phyloP scores from a whole-genome alignment of 2,113 vertebrate genomes.

The Seriola quinqueradiata region DNA sequence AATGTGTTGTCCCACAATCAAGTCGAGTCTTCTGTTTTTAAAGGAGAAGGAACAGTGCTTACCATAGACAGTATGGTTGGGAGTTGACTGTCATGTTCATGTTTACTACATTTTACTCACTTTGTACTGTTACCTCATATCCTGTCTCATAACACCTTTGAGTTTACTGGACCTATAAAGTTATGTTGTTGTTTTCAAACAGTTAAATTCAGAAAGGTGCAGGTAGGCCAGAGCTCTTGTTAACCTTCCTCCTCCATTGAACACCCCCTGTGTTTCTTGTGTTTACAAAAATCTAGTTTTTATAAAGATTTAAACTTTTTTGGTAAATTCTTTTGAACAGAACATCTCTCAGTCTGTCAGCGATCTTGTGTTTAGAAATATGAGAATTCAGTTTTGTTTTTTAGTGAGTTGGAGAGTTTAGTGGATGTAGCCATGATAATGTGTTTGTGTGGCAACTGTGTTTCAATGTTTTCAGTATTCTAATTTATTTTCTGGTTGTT shows the following conservation, averaged over 20 bases:
- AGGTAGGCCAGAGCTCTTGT: slow-evolving; percentile 4
- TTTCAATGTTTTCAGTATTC: slow-evolving; percentile 46
- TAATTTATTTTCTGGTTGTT: slow-evolving; percentile 72
- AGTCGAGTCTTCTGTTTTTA: slow-evolving; percentile 11
- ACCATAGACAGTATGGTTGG: neutral
- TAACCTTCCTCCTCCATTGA: neutral
- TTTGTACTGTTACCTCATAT: slow-evolving; percentile 33
- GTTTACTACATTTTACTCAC: slow-evolving; percentile 23
- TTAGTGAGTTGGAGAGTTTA: slow-evolving; percentile 14
- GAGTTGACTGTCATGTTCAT: slow-evolving; percentile 21
- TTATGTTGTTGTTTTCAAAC: slow-evolving; percentile 2
- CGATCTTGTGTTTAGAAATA: slow-evolving; percentile 30
- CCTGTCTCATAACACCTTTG: slow-evolving; percentile 23
- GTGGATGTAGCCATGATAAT: slow-evolving; percentile 6
- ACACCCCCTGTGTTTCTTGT: slow-evolving; percentile 20
- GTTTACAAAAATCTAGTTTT: slow-evolving; percentile 55
- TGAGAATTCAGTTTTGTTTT: slow-evolving; percentile 13
- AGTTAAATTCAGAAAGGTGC: slow-evolving; percentile 19
- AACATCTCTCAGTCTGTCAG: neutral
- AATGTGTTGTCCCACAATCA: slow-evolving; percentile 11
- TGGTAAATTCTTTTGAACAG: slow-evolving; percentile 22
- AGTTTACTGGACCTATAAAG: slow-evolving; percentile 33
- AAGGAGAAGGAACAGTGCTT: slow-evolving; percentile 21
- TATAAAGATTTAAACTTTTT: slow-evolving; percentile 35
- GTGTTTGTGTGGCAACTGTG: slow-evolving; percentile 34